Conservation (phyloP, 2,797 vertebrate species). For the Coracias cyanogaster region DNA sequence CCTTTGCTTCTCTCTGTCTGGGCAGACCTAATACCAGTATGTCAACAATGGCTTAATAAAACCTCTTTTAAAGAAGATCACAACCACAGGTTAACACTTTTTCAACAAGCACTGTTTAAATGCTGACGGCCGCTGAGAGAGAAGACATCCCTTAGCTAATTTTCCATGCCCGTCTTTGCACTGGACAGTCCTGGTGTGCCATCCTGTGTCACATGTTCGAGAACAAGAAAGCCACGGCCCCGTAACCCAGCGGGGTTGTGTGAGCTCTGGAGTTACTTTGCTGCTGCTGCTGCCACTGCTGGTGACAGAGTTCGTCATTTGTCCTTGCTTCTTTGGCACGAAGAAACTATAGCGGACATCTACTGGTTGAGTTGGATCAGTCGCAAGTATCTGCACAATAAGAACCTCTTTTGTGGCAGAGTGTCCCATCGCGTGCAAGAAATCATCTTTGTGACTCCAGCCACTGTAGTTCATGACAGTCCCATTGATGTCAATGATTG, state of each 20-base stretch:
- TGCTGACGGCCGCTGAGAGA: slow-evolving; percentile 89
- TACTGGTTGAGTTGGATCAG: slow-evolving; percentile 89
- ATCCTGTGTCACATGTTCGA: slow-evolving; percentile 95
- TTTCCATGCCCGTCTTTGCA: slow-evolving; percentile 92
- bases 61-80: slow-evolving; percentile 9
- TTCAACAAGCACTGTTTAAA: slow-evolving; percentile 95
- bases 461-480: slow-evolving; percentile 97
- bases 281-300: slow-evolving; percentile 59
- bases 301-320: slow-evolving; percentile 75
- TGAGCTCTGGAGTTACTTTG: slow-evolving; percentile 48
- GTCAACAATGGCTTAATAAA: slow-evolving; percentile 20
- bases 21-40: slow-evolving; percentile 45
- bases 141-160: slow-evolving; percentile 89
- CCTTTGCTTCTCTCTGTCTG: slow-evolving; percentile 57
- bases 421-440: slow-evolving; percentile 93
- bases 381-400: slow-evolving; percentile 92
- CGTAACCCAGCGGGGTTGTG: slow-evolving; percentile 88
- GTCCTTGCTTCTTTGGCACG: slow-evolving; percentile 82
- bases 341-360: slow-evolving; percentile 98
- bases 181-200: slow-evolving; percentile 98
- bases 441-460: slow-evolving; percentile 95
- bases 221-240: slow-evolving; percentile 94
- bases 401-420: slow-evolving; percentile 88
- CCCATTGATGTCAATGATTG: slow-evolving; percentile 91
- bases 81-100: slow-evolving; percentile 88